Conservation (phyloP, 1,140 invertebrate species). For the Mamestra configurata region DNA sequence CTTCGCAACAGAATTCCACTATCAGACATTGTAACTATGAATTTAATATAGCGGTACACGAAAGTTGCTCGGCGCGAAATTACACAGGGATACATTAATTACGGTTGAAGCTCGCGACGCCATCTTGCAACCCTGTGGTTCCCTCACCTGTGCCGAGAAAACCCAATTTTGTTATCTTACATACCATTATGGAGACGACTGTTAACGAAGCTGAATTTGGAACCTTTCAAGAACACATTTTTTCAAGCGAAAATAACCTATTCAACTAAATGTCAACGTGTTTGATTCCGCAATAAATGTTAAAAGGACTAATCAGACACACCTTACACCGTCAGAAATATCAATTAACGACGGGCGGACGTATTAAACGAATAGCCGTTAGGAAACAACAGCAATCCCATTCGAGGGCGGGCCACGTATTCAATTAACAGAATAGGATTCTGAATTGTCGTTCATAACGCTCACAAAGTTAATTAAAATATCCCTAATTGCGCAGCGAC, state of each 20-base stretch:
- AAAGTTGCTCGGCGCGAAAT: slow-evolving; percentile 63
- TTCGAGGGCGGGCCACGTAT: slow-evolving; percentile 68
- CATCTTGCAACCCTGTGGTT: slow-evolving; percentile 46
- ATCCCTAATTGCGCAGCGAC: slow-evolving; percentile 76
- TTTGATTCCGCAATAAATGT: slow-evolving; percentile 12
- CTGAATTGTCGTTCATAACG: slow-evolving; percentile 79
- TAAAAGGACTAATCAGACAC: neutral
- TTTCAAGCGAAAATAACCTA: neutral
- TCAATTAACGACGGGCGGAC: slow-evolving; percentile 61
- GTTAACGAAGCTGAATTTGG: slow-evolving; percentile 17
- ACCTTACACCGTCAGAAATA: slow-evolving; percentile 55
- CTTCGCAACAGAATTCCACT: slow-evolving; percentile 41
- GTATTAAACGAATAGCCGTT: slow-evolving; percentile 66
- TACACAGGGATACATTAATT: slow-evolving; percentile 70
- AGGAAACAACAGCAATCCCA: slow-evolving; percentile 73
- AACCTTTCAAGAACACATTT: neutral
- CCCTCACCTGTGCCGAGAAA: slow-evolving; percentile 40
- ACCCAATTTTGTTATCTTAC: slow-evolving; percentile 39
- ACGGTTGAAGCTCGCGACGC: slow-evolving; percentile 49
- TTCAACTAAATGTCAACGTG: neutral
- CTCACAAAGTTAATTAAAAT: slow-evolving; percentile 83
- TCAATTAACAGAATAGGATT: slow-evolving; percentile 83
- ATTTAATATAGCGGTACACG: slow-evolving; percentile 66
- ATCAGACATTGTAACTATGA: slow-evolving; percentile 60
- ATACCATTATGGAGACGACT: slow-evolving; percentile 9